A percentile compares a stretch with the other conserved stretches of the same genome.
Evolutionary conservation across 1,140 invertebrate genomes (phyloP).

Genomic region (Drosophila orena): DNA sequence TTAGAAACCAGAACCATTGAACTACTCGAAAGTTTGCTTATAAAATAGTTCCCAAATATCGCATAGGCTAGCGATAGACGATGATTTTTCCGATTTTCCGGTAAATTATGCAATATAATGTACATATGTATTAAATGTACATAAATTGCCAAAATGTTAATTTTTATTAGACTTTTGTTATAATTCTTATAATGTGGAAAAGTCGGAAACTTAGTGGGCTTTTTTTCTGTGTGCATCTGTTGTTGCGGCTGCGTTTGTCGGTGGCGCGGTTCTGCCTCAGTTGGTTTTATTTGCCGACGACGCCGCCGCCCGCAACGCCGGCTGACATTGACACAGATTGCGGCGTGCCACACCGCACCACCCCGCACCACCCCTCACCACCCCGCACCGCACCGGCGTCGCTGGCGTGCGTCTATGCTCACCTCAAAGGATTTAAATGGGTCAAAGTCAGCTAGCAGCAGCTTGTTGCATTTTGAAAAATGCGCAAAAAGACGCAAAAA

Average conservation of each 20-base stretch:
- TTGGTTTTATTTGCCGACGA: constrained; percentile 62
- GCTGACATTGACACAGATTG: constrained; percentile 81
- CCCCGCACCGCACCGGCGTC: not conserved
- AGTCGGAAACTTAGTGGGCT: not conserved
- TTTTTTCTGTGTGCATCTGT: constrained; percentile 13
- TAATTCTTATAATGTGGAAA: no score
- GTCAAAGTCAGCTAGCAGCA: constrained; percentile 72
- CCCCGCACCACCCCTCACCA: no score
- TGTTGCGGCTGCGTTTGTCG: constrained; percentile 29
- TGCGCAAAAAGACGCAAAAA: constrained; percentile 69
- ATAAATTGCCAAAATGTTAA: no score
- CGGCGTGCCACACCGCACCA: constrained; percentile 23
- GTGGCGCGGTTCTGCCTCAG: constrained; percentile 73
- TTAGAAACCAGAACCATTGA: no score
- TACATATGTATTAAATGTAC: no score
- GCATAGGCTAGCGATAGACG: no score
- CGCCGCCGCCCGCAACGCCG: constrained; percentile 74
- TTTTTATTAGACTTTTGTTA: no score
- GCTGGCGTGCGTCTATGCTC: constrained; percentile 60
- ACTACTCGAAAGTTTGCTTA: no score
- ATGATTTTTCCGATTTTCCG: no score
- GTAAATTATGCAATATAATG: no score
- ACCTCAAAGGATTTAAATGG: constrained; percentile 81
- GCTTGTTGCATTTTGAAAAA: constrained; percentile 70
- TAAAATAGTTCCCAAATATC: no score